Conservation (phyloP, 92 coral and sea anemone genomes). For the Metridium senile region DNA sequence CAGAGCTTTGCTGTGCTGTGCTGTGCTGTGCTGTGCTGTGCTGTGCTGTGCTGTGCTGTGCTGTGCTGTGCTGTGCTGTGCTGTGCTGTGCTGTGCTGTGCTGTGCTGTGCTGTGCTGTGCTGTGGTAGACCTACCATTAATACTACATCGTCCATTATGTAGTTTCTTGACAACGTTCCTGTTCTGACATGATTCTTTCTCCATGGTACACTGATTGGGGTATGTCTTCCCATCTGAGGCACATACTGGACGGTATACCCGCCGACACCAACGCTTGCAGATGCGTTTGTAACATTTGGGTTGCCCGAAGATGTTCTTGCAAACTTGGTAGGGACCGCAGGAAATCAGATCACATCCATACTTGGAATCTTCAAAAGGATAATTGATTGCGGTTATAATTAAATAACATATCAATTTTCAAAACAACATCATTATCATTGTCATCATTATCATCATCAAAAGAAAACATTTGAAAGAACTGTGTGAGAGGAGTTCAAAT, state of each 20-base stretch:
- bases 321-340: constrained; percentile 16
- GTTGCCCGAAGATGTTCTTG: constrained; percentile 20
- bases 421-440: too few species aligned
- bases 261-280: constrained; percentile 22
- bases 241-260: constrained; percentile 31
- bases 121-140: neutral
- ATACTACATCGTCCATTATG: constrained; percentile 19
- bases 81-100: neutral
- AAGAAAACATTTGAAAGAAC: too few species aligned
- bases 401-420: too few species aligned
- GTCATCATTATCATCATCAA: too few species aligned
- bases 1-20: neutral
- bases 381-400: too few species aligned
- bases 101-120: neutral
- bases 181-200: constrained; percentile 4
- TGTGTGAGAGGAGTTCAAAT: too few species aligned
- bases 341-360: neutral
- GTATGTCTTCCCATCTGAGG: constrained; percentile 27
- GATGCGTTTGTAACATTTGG: constrained; percentile 8
- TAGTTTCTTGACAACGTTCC: constrained; percentile 1
- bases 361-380: neutral
- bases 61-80: neutral
- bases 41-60: neutral
- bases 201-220: constrained; percentile 22
- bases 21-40: neutral